These are phyloP conservation scores for Bothrops jararaca DNA, from an alignment of 2,113 vertebrate species.

Conservation along the genomic window DNA sequence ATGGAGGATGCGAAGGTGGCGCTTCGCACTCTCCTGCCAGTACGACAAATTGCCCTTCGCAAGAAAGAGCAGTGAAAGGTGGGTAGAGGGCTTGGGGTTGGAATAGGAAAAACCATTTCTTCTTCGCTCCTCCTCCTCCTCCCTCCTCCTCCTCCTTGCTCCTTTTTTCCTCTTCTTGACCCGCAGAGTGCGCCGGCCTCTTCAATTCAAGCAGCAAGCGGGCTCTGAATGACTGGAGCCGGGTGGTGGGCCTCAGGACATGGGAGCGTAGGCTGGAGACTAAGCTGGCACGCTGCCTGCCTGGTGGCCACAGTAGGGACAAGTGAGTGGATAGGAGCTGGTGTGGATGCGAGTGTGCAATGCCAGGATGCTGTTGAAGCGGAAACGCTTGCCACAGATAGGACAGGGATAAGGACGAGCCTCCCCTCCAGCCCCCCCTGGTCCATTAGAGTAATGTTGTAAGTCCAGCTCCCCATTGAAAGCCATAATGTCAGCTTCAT, in stretches of 20 bases:
- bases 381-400: constrained; percentile 88
- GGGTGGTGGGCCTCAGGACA: constrained; percentile 47
- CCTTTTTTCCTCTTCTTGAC: constrained; percentile 10
- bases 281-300: constrained; percentile 68
- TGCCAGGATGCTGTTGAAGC: constrained; percentile 91
- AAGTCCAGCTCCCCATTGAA: constrained; percentile 85
- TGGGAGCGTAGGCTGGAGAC: constrained; percentile 69
- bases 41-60: constrained; percentile 93
- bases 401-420: constrained; percentile 81
- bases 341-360: constrained; percentile 86
- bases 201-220: constrained; percentile 66
- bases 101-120: not conserved
- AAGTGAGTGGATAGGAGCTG: constrained; percentile 62
- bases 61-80: constrained; percentile 85
- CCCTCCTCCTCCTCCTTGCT: constrained; percentile 13
- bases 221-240: constrained; percentile 54
- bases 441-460: constrained; percentile 83
- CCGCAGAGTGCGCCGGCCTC: constrained; percentile 61
- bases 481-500: constrained; percentile 46
- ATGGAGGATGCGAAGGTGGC: constrained; percentile 88
- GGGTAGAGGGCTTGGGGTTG: constrained; percentile 48
- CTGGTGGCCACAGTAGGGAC: constrained; percentile 68
- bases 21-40: constrained; percentile 83
- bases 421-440: constrained; percentile 41
- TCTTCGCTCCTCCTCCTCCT: constrained; percentile 14